Evolutionary conservation across 1,140 invertebrate genomes (phyloP), one percentile per base, ranked within the genome.

Genomic region (Pentalonia nigronervosa): DNA sequence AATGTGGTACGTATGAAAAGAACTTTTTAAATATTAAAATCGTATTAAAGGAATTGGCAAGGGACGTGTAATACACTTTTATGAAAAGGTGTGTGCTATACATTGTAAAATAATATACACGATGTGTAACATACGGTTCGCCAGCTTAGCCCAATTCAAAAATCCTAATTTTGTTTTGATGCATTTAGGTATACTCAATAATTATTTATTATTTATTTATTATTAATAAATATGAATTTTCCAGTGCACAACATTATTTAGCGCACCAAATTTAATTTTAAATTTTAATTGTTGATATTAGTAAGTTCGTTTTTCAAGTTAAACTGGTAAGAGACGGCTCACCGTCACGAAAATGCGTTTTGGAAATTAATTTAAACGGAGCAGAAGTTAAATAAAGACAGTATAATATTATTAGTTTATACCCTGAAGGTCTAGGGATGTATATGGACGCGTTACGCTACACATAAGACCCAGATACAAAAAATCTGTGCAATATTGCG

Each of bases 21-120:
- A 76, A n/a, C 14, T 76, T 76, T n/a, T 76, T 76, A 76, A 76
- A n/a, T 76, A 76, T 34, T 76, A 76, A 76, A n/a, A 76, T n/a
- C 60, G 6, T 76, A 76, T 76, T 76, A 76, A n/a, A 30, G 60
- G 60, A 76, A 76, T n/a, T 67, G 30, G 60, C 14, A 76, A 76
- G 0, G n/a, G 30, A 76, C 14, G n/a, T 76, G 30, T 76, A 17
- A 76, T n/a, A 20, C 14, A n/a, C 14, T 76, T 76, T 76, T n/a
- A 76, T 76, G 14, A 76, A n/a, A n/a, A 76, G 3, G n/a, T n/a
- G 60, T n/a, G 60, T 76, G 4, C 4, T 17, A 30, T 53, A 67
- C 11, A 76, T 76, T 76, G 4, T n/a, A 76, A 76, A 2, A 41
- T 41, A 41, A 17, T 76, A 76, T 34, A 76, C 4, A 76, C 30